These are phyloP conservation scores for Rhinella marina DNA, from an alignment of 2,797 vertebrate genomes.

Conservation along the genomic window DNA sequence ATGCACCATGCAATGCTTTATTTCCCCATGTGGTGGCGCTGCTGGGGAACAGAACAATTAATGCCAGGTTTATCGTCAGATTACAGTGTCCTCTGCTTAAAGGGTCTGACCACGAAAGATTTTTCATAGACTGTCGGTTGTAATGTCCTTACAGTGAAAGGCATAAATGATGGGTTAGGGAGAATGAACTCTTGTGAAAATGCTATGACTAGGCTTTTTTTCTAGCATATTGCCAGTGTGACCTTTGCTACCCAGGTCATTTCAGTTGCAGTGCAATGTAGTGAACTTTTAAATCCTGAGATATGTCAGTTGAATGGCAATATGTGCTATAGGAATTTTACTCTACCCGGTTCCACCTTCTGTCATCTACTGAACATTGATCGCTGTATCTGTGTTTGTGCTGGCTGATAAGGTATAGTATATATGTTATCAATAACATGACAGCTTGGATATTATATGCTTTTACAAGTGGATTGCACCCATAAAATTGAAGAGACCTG, in stretches of 20 bases:
- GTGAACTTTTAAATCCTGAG: constrained; percentile 8
- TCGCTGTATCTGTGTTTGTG: constrained; percentile 27
- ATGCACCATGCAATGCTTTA: neutral
- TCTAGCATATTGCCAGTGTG: neutral
- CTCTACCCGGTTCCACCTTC: neutral
- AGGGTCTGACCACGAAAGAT: neutral
- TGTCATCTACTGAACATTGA: constrained; percentile 27
- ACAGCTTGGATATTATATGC: neutral
- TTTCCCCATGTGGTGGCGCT: neutral
- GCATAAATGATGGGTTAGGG: neutral
- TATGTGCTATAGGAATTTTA: neutral
- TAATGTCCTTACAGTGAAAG: neutral
- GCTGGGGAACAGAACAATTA: too few species aligned
- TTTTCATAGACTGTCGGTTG: neutral
- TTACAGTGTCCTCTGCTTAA: neutral
- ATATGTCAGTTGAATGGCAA: constrained; percentile 3
- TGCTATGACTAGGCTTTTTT: neutral
- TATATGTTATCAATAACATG: constrained; percentile 28
- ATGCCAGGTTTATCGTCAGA: too few species aligned
- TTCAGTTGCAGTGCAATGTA: neutral
- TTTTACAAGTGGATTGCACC: neutral
- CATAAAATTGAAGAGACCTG: constrained; percentile 16
- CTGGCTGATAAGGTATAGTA: constrained; percentile 20
- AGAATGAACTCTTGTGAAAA: neutral
- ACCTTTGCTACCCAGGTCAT: constrained; percentile 26